Percentiles rank a stretch among this genome's conserved stretches.
These are phyloP conservation scores for Coregonus clupeaformis DNA, from an alignment of 2,113 vertebrate species.

Conservation along the genomic window DNA sequence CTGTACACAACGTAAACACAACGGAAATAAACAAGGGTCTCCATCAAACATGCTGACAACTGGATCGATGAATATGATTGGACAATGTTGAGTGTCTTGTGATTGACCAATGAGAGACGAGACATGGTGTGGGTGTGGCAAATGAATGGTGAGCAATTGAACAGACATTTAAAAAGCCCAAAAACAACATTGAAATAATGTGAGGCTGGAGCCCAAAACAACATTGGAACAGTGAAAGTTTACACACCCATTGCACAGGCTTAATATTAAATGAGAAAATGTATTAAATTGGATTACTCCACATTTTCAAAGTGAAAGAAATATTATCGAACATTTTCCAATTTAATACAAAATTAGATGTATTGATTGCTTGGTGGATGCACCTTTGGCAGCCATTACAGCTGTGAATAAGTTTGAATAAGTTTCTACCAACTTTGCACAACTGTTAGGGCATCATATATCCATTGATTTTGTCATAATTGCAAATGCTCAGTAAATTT, in stretches of 20 bases:
- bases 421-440: too few species aligned
- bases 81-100: constrained; percentile 33
- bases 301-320: too few species aligned
- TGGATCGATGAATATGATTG: constrained; percentile 36
- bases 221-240: neutral
- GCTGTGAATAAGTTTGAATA: too few species aligned
- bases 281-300: too few species aligned
- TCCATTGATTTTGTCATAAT: too few species aligned
- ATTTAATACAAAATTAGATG: too few species aligned
- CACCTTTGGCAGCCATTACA: too few species aligned
- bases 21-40: constrained; percentile 61
- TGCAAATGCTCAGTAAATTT: too few species aligned
- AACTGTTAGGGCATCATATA: too few species aligned
- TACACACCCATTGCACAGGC: neutral
- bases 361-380: too few species aligned
- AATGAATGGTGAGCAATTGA: constrained; percentile 10
- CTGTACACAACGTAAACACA: constrained; percentile 54
- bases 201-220: neutral
- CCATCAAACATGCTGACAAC: constrained; percentile 27
- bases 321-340: too few species aligned
- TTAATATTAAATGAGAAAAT: too few species aligned
- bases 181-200: neutral
- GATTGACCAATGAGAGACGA: constrained; percentile 42
- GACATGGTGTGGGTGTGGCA: constrained; percentile 5
- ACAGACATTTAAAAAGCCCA: constrained; percentile 4